Evolutionary conservation across 2,113 vertebrate genomes (phyloP).

Genomic region (Nicator chloris): DNA sequence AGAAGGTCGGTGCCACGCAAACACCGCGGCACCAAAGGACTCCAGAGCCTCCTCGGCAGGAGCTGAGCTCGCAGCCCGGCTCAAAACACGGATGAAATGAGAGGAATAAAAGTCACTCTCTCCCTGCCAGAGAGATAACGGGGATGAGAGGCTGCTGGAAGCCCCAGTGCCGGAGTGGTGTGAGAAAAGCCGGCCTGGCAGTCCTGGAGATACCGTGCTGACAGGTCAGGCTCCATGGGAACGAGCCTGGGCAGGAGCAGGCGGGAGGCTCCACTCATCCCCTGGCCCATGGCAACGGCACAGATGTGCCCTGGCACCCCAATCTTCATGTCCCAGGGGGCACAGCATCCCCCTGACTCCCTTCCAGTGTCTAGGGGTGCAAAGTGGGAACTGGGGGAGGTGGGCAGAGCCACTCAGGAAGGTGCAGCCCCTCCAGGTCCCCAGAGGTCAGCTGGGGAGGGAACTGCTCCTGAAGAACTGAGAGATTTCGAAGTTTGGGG

Average conservation of each 20-base stretch:
- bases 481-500: neutral
- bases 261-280: neutral
- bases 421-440: no score
- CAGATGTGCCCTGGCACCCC: neutral
- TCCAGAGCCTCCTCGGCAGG: neutral
- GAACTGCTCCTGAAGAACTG: neutral
- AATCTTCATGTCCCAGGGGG: rapidly evolving
- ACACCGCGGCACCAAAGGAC: neutral
- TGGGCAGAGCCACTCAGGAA: neutral
- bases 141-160: neutral
- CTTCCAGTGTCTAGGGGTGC: neutral
- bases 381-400: neutral
- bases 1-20: neutral
- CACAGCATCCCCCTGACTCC: neutral
- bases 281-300: neutral
- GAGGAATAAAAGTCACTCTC: neutral
- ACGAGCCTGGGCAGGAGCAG: neutral
- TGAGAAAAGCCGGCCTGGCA: constrained; percentile 18
- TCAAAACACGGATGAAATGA: neutral
- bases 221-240: neutral
- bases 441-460: neutral
- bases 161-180: neutral
- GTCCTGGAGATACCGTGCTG: neutral
- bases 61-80: neutral
- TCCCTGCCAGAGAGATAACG: constrained; percentile 27